A percentile compares a stretch with the other conserved stretches of the same genome.
Conservation (phyloP, 2,113 vertebrate genomes). For the Mesocricetus auratus region DNA sequence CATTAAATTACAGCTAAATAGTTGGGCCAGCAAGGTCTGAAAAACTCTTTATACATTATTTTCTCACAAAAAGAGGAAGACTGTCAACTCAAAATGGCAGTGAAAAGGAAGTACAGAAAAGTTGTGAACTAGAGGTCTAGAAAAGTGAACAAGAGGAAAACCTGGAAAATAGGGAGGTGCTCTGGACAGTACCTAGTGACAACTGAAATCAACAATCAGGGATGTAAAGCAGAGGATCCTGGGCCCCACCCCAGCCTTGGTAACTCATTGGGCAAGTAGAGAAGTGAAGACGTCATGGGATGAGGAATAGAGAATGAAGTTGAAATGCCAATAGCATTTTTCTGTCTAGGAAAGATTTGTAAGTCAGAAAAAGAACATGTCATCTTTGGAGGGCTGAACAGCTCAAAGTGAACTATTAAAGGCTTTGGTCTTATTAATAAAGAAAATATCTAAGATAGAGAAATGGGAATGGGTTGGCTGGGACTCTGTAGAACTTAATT, state of each 20-base stretch:
- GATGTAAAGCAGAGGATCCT: neutral
- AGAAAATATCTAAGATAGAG: neutral
- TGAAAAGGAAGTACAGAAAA: neutral
- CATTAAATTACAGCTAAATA: neutral
- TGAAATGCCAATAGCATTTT: neutral
- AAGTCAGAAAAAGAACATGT: neutral
- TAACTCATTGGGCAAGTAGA: neutral
- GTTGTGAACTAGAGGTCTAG: neutral
- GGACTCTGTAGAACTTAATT: neutral
- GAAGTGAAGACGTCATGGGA: neutral
- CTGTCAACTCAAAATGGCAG: neutral
- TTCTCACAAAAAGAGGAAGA: neutral
- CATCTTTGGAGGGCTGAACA: neutral
- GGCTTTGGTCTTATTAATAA: neutral
- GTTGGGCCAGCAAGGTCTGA: neutral
- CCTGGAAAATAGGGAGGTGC: neutral
- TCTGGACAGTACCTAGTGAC: neutral
- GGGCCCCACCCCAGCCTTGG: neutral
- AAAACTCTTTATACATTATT: neutral
- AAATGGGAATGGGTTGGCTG: neutral
- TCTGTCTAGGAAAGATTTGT: neutral
- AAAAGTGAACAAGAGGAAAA: neutral
- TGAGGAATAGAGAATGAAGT: neutral
- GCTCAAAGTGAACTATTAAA: neutral
- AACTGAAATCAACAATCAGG: neutral